These are phyloP conservation scores for Heteromurus nitidus DNA, from an alignment of 2,888 invertebrate species.

Conservation along the genomic window DNA sequence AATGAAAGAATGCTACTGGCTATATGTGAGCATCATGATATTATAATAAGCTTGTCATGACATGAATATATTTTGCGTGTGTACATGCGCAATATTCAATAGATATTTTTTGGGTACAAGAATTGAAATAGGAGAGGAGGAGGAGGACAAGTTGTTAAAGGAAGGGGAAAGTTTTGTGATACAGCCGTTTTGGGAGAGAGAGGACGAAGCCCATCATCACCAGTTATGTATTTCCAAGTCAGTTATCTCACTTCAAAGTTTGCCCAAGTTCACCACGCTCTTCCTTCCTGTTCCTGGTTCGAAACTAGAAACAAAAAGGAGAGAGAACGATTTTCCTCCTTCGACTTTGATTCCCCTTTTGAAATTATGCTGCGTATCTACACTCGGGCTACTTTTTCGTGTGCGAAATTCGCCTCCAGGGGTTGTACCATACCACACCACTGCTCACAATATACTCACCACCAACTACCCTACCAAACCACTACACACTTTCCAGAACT, in stretches of 20 bases:
- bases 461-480: not conserved
- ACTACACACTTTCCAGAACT: not conserved
- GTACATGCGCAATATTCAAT: not conserved
- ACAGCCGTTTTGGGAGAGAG: not conserved
- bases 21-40: too few species aligned
- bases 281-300: conserved; percentile 43
- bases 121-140: conserved; percentile 23
- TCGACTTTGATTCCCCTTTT: not conserved
- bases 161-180: conserved; percentile 19
- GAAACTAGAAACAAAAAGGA: not conserved
- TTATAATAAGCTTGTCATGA: too few species aligned
- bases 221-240: not conserved
- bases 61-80: too few species aligned
- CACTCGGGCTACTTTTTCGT: too few species aligned
- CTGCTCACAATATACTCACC: too few species aligned
- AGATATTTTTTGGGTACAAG: not conserved
- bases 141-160: conserved; percentile 22
- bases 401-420: too few species aligned
- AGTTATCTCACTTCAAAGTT: conserved; percentile 26
- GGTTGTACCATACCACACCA: too few species aligned
- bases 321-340: not conserved
- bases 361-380: too few species aligned
- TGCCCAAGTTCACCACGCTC: too few species aligned
- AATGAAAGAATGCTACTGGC: too few species aligned
- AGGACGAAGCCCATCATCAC: not conserved